Base-by-base conservation (phyloP, 2,113 vertebrate species). In the Condylura cristata region DNA sequence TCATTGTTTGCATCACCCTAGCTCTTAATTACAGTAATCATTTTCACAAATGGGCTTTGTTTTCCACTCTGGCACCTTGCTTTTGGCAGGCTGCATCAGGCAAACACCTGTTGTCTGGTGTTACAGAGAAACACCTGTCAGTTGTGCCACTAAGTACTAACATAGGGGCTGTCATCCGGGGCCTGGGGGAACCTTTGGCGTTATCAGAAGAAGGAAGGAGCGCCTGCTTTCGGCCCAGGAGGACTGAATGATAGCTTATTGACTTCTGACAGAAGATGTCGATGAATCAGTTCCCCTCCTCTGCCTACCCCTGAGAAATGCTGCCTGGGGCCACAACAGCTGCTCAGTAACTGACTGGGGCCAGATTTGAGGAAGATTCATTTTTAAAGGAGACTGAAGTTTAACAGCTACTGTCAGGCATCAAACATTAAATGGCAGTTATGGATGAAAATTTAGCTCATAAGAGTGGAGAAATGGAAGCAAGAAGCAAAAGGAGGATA, bases 41-140 rank as follows among this genome's bases (percentile, higher is more conserved):
- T 92, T 97, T 95, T 93, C 39, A 82, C 94, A 97, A 97, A 89
- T 66, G 24, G 58, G 83, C 96, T 96, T 96, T 97, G 91, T 97
- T 97, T 97, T 93, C 90, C 82, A 46, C 41, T 58, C 71, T 41
- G 96, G 26, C 94, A 91, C 60, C 39, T 44, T 95, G 86, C 89
- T 85, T 95, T 96, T 98, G 97, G 97, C 95, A 84, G 89, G 96
- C 97, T 86, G 85, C 90, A 96, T 96, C 0, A 94, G 97, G 97
- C 97, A 97, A 96, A 96, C 98, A 98, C 98, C 98, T 99, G 98
- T 98, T 98, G 94, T 96, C 96, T 97, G 84, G 94, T 97, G 95
- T 74, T 95, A 96, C 84, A 96, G 94, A 94, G 92, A 97, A 95
- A 96, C 97, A 98, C 97, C 98, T 98, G 98, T 98, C 97, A 91